A percentile compares a stretch with the other conserved stretches of the same genome.
These are phyloP conservation scores for Vandiemenella viatica DNA, from an alignment of 2,888 invertebrate genomes.

Conservation along the genomic window DNA sequence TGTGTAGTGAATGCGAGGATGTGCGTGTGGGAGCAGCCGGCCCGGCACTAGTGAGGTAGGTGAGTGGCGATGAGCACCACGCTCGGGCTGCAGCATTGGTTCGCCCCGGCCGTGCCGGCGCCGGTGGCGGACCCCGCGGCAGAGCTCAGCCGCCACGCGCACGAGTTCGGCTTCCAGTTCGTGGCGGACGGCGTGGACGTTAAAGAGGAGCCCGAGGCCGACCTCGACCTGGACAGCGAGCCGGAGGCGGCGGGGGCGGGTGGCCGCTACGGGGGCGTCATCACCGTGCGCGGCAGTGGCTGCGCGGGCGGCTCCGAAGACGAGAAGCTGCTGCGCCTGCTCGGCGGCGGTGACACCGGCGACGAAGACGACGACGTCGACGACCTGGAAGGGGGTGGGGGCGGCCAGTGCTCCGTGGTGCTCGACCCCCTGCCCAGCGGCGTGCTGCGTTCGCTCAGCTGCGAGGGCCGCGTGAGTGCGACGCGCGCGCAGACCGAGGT, in stretches of 20 bases:
- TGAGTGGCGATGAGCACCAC: slow-evolving; percentile 14
- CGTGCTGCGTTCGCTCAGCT: slow-evolving; percentile 14
- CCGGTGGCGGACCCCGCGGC: slow-evolving; percentile 1
- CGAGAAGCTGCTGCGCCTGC: slow-evolving; percentile 8
- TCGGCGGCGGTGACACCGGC: slow-evolving; percentile 9
- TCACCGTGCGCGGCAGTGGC: slow-evolving; percentile 10
- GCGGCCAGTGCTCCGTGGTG: slow-evolving; percentile 15
- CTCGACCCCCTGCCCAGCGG: slow-evolving; percentile 15
- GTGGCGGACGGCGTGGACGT: slow-evolving; percentile 14
- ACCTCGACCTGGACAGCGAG: slow-evolving; percentile 3
- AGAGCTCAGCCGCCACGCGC: slow-evolving; percentile 12
- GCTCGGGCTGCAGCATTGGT: slow-evolving; percentile 14
- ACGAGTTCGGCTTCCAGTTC: slow-evolving; percentile 16
- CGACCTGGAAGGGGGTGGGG: slow-evolving; percentile 1
- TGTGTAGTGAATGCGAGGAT: slow-evolving; percentile 29
- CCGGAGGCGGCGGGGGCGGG: slow-evolving; percentile 1
- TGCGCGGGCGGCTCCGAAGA: slow-evolving; percentile 5
- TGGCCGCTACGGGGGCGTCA: slow-evolving; percentile 10
- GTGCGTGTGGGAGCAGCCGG: slow-evolving; percentile 20
- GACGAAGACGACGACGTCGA: slow-evolving; percentile 4
- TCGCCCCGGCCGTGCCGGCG: slow-evolving; percentile 3
- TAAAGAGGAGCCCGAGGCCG: slow-evolving; percentile 8
- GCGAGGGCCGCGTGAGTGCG: slow-evolving; percentile 6
- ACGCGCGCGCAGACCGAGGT: slow-evolving; percentile 9
- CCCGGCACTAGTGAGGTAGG: no score